These are phyloP conservation scores for Melanchra persicariae DNA, from an alignment of 2,888 invertebrate species.

Conservation along the genomic window DNA sequence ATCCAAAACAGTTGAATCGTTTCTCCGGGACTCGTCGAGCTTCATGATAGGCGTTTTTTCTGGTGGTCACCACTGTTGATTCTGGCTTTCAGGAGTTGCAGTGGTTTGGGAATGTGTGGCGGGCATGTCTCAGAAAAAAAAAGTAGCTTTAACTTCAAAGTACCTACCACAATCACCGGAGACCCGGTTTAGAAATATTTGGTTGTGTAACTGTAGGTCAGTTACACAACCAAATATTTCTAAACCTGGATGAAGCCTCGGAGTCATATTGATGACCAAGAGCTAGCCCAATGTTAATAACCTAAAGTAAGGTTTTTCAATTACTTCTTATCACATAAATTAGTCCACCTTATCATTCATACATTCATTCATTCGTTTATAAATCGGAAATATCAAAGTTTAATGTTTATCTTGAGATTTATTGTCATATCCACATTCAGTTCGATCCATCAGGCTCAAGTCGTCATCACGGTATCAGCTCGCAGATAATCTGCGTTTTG, in stretches of 20 bases:
- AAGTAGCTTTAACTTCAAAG: no score
- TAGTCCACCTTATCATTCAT: slow-evolving; percentile 1
- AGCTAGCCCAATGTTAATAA: not conserved
- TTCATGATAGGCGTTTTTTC: no score
- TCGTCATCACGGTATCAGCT: slow-evolving; percentile 13
- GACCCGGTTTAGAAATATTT: no score
- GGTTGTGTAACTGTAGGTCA: no score
- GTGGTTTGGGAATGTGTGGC: no score
- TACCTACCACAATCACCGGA: not conserved
- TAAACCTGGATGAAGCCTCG: not conserved
- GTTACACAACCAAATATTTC: no score
- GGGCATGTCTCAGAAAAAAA: no score
- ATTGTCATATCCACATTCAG: slow-evolving; percentile 13
- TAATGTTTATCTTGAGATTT: slow-evolving; percentile 24
- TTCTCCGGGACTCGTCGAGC: no score
- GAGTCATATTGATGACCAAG: not conserved
- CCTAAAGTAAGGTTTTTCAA: not conserved
- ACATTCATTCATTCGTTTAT: not conserved
- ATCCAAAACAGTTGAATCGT: no score
- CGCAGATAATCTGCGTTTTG: slow-evolving; percentile 3
- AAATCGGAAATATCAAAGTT: slow-evolving; percentile 15
- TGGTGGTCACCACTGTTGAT: no score
- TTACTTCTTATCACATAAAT: slow-evolving; percentile 8
- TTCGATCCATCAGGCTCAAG: slow-evolving; percentile 24
- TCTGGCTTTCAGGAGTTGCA: no score